Evolutionary conservation across 2,797 vertebrate genomes (phyloP).

Genomic region (Brachyalestes nurse): DNA sequence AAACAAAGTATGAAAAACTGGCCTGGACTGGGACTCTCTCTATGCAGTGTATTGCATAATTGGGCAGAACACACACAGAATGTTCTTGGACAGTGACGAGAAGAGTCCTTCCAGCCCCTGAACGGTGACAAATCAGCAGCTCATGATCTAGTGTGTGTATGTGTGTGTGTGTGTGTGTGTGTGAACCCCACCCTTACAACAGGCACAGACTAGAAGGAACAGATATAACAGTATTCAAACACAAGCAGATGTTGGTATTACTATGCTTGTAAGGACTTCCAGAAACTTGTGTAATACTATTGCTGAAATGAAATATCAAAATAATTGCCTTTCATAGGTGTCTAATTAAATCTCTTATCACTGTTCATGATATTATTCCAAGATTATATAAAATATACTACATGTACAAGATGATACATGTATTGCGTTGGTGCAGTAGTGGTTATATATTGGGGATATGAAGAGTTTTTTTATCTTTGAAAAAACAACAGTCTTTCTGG

Average conservation of each 20-base stretch:
- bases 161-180: constrained; percentile 7
- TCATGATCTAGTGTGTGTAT: constrained; percentile 5
- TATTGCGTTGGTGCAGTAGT: too few species aligned
- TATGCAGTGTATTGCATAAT: background rate
- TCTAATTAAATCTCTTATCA: too few species aligned
- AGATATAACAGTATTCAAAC: background rate
- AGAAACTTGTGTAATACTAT: too few species aligned
- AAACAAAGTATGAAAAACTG: background rate
- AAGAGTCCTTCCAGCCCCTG: background rate
- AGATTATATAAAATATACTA: too few species aligned
- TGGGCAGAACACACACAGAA: background rate
- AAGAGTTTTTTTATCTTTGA: too few species aligned
- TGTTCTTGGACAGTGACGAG: background rate
- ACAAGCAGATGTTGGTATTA: background rate
- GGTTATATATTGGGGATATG: too few species aligned
- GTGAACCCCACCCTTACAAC: constrained; percentile 21
- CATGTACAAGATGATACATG: too few species aligned
- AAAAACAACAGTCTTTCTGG: too few species aligned
- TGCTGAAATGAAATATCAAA: too few species aligned
- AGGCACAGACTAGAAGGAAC: background rate
- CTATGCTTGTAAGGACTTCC: background rate
- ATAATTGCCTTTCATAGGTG: too few species aligned
- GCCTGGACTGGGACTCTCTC: background rate
- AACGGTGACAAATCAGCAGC: constrained; percentile 30
- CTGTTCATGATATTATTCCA: too few species aligned